Percentiles rank a stretch among this genome's conserved stretches.
Conservation (phyloP, 30 jellyfish, hydroid and myxozoan genomes). For the Rhopilema esculentum region DNA sequence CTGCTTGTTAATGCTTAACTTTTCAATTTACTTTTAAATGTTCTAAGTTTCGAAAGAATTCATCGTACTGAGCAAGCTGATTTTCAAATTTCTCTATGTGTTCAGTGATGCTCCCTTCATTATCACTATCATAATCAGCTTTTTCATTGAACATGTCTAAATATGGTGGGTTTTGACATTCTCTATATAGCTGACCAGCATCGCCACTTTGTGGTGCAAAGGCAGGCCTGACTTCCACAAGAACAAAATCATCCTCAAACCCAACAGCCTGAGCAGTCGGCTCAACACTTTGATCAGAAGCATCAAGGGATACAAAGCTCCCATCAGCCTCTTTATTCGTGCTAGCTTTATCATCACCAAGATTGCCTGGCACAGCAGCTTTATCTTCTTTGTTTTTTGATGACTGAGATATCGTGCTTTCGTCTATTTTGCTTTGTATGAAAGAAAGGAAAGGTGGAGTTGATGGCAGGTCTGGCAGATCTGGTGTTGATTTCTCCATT, state of each 20-base stretch:
- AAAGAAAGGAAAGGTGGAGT: constrained; percentile 91
- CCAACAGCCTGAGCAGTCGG: constrained; percentile 96
- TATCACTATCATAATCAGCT: constrained; percentile 50
- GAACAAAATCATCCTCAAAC: constrained; percentile 97
- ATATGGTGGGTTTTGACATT: constrained; percentile 85
- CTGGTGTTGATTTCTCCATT: constrained; percentile 32
- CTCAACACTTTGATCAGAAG: constrained; percentile 26
- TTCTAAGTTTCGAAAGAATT: constrained; percentile 73
- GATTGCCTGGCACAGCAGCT: not conserved
- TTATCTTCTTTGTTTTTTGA: not conserved
- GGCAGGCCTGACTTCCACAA: constrained; percentile 98
- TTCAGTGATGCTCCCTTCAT: constrained; percentile 64
- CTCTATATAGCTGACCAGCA: constrained; percentile 86
- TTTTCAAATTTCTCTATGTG: constrained; percentile 69
- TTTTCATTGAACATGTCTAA: constrained; percentile 78
- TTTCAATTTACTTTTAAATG: constrained; percentile 51
- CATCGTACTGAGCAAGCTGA: constrained; percentile 76
- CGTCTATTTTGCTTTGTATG: constrained; percentile 76
- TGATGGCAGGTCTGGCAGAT: constrained; percentile 83
- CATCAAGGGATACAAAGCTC: constrained; percentile 13
- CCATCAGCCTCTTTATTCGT: constrained; percentile 1
- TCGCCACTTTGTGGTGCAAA: constrained; percentile 84
- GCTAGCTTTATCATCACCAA: constrained; percentile 3
- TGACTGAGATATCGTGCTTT: constrained; percentile 31
- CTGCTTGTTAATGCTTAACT: too few relatives aligned